Conservation (phyloP, 2,797 vertebrate species). For the Catamblyrhynchus diadema region DNA sequence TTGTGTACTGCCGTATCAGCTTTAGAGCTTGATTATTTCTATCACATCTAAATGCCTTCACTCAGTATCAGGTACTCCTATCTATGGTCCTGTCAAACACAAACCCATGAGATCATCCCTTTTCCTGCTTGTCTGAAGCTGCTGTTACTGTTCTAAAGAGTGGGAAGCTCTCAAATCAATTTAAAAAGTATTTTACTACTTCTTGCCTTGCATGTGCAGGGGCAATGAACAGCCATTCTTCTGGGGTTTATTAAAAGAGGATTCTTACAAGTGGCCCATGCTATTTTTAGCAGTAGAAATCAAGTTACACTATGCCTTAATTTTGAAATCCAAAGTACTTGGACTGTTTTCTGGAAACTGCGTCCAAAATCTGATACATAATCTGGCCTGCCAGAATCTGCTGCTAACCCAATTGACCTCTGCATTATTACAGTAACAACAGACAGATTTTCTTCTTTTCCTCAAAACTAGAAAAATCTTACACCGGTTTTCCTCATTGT, state of each 20-base stretch:
- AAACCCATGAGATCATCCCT: neutral
- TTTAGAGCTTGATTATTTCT: neutral
- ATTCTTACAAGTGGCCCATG: neutral
- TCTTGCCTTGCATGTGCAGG: neutral
- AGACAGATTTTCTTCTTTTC: neutral
- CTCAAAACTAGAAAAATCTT: conserved; percentile 71
- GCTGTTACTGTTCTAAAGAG: neutral
- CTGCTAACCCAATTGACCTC: neutral
- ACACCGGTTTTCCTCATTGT: conserved; percentile 94
- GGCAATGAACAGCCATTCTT: neutral
- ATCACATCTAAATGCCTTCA: neutral
- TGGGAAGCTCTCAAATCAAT: neutral
- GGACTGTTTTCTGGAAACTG: neutral
- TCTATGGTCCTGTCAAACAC: neutral
- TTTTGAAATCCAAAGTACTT: neutral
- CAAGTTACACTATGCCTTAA: neutral
- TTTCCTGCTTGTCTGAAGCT: neutral
- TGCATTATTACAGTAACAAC: neutral
- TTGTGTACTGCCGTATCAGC: neutral
- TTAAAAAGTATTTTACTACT: neutral
- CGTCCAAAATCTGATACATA: neutral
- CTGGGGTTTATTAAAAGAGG: neutral
- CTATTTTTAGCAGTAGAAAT: conserved; percentile 5
- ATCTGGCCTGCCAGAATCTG: neutral
- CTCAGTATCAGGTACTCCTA: neutral